Evolutionary conservation across 2,113 vertebrate species (phyloP), one percentile per base, ranked within the genome.

Genomic region (Nibea albiflora): DNA sequence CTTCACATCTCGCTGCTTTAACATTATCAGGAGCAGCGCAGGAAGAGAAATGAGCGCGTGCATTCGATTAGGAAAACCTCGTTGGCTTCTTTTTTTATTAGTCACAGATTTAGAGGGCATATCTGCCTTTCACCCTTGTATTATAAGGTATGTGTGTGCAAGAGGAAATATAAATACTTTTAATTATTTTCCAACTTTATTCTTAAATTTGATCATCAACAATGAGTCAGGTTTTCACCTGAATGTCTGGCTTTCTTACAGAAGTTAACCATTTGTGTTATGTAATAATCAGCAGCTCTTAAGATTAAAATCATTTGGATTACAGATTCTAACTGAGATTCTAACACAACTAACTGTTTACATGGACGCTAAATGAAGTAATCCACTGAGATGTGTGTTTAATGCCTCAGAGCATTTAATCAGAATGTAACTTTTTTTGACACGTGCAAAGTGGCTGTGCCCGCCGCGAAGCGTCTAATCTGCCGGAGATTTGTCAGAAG

Each of bases 1-100:
- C 63, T 70, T 81, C 70, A 44, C 73, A 44, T 75, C 75, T 70
- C 64, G 68, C 56, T 56, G 8, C 4, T 79, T 65, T 73, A 75
- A 19, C 54, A 57, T 49, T 11, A 81, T 72, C 54, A 78, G 63
- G 78, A 35, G 47, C 63, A 39, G 66, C 17, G 12, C n/a, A 35
- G 42, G n/a, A 12, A 57, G 53, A 72, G 62, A 39, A 66, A 70
- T 4, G 24, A 74, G 49, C 39, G 19, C 2, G n/a, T 57, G 58
- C 57, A 46, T 73, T 66, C 31, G 57, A 56, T 84, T 53, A 56
- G 66, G 31, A 47, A 73, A 81, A 86, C n/a, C 50, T 78, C 56
- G 44, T 19, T 52, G 60, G 8, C 46, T 60, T 76, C 17, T 64
- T 24, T 49, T 79, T 72, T 71, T 63, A 82, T 53, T 47, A 39